Base-by-base conservation (phyloP, 2,113 vertebrate species). In the Tinamus guttatus region DNA sequence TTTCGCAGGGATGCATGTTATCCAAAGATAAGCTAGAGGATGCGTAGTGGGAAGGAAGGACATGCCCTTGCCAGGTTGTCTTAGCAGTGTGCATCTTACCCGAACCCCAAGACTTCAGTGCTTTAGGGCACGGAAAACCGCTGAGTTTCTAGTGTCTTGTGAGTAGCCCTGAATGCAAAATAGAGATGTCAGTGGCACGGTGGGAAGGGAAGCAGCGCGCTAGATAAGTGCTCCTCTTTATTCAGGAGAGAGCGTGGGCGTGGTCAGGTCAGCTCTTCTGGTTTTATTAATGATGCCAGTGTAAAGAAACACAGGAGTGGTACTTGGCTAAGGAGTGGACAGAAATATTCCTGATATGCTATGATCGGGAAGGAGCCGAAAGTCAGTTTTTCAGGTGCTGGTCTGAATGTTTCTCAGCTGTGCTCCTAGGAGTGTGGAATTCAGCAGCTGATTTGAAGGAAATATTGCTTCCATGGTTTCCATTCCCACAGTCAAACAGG, bases 231-330 rank as follows among this genome's bases (percentile, higher is more conserved):
- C 63, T 67, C 54, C 45, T 64, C 64, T 70, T 73, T 87, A 38
- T 83, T 95, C 71, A 27, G 79, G 41, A 80, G 91, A 82, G 85
- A 85, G 90, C 40, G 85, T 91, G 79, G 90, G 94, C 93, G 92
- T 65, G 83, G 85, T 93, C 83, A 54, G 0, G 73, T 92, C 79
- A 63, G 36, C 79, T 89, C 93, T 85, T 58, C 67, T 34, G 24
- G 27, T 41, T 68, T 51, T 88, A 24, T 41, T 73, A 69, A 52
- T 65, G 59, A 80, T 49, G 34, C 40, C 1, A 2, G 28, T 9
- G 27, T 82, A 79, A 89, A 0, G 0, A 1, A 73, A 49, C 16
- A 59, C 52, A 52, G 56, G 52, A 77, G 27, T 32, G 80, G 30
- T 52, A 14, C 70, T 86, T 43, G 28, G 93, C 68, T 32, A 47